Percentiles rank a stretch among this genome's conserved stretches.
Evolutionary conservation across 2,113 vertebrate genomes (phyloP).

Genomic region (Taurulus bubalis): DNA sequence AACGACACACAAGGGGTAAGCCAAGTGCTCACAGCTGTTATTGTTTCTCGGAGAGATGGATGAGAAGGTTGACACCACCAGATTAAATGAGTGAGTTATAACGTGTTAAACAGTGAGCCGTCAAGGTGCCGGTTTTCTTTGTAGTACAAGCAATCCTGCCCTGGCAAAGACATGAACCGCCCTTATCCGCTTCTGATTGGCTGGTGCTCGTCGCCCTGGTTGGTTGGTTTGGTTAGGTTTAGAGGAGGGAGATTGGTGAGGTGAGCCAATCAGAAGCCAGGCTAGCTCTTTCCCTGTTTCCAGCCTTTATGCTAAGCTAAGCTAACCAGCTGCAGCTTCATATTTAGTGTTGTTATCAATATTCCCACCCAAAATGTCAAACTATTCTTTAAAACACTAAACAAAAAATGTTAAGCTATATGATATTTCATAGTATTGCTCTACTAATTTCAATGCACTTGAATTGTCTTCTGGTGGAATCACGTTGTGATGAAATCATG

Average conservation of each 20-base stretch:
- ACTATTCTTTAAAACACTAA: not conserved
- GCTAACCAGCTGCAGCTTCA: not conserved
- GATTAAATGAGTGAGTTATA: not conserved
- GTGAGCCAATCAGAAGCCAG: not conserved
- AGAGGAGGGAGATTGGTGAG: too few species aligned
- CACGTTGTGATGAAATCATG: too few species aligned
- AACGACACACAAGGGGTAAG: too few species aligned
- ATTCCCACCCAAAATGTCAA: not conserved
- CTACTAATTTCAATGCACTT: not conserved
- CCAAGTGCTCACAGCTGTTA: not conserved
- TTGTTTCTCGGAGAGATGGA: too few species aligned
- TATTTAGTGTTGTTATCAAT: not conserved
- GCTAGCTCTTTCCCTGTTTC: not conserved
- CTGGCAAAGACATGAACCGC: not conserved
- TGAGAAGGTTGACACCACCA: not conserved
- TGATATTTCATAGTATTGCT: not conserved
- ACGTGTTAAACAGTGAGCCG: not conserved
- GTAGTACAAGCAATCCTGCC: too few species aligned
- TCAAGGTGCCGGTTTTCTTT: not conserved
- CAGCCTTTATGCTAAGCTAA: not conserved
- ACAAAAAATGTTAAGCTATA: not conserved
- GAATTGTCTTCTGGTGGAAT: too few species aligned
- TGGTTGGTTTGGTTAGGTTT: too few species aligned
- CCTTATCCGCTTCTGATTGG: not conserved
- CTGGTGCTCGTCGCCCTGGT: too few species aligned